phyloP scores from a whole-genome alignment of 2,797 vertebrate genomes.

The Natrix natrix region DNA sequence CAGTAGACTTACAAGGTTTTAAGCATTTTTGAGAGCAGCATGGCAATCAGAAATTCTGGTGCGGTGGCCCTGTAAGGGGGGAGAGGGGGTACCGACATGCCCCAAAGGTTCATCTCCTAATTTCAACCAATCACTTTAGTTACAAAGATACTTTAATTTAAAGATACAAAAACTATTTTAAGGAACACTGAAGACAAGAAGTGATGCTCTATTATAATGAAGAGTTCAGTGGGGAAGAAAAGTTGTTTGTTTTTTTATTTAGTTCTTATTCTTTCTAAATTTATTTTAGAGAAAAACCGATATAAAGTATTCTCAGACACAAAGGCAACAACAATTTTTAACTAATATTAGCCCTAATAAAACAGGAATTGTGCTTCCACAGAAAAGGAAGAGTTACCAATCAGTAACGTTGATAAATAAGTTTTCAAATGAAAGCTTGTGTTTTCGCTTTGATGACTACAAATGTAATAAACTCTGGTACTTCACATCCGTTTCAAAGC shows the following conservation, averaged over 20 bases:
- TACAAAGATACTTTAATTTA: background rate
- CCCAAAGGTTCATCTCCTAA: background rate
- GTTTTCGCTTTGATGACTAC: background rate
- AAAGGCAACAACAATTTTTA: background rate
- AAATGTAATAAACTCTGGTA: background rate
- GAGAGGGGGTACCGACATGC: background rate
- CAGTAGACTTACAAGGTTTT: background rate
- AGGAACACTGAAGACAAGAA: background rate
- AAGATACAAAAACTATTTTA: background rate
- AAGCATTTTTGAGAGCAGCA: background rate
- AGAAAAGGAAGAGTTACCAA: background rate
- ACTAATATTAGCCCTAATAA: background rate
- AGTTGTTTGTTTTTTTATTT: background rate
- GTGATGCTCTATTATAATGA: background rate
- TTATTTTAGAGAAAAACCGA: background rate
- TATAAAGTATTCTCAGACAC: background rate
- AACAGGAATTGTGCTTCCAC: background rate
- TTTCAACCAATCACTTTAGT: background rate
- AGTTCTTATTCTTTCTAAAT: background rate
- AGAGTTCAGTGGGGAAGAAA: background rate
- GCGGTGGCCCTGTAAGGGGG: background rate
- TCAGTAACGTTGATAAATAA: background rate
- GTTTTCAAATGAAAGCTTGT: too few relatives aligned
- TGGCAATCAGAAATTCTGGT: background rate
- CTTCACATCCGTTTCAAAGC: background rate